Evolutionary conservation across 2,888 invertebrate genomes (phyloP).

Genomic region (Sminthurinus aureus): DNA sequence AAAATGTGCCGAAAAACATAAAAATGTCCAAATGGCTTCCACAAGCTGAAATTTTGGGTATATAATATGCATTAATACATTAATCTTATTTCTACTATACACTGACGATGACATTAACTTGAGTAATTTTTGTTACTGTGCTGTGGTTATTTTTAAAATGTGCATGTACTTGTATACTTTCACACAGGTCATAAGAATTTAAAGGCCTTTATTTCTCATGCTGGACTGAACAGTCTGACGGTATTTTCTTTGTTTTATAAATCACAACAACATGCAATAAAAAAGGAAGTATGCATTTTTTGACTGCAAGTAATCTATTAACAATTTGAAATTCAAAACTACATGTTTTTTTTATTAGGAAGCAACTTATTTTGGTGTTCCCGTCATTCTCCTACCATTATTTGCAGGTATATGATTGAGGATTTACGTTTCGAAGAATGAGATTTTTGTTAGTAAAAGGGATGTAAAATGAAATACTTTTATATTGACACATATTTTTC

Average conservation of each 20-base stretch:
- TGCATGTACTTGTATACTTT: too few relatives aligned
- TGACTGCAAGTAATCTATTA: too few relatives aligned
- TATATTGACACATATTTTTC: neutral
- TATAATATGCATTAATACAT: neutral
- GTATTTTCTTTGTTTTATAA: too few relatives aligned
- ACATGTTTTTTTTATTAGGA: constrained; percentile 2
- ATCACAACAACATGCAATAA: too few relatives aligned
- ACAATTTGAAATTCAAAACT: too few relatives aligned
- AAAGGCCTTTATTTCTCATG: constrained; percentile 26
- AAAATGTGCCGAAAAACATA: constrained; percentile 42
- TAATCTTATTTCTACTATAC: too few relatives aligned
- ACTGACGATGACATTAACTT: too few relatives aligned
- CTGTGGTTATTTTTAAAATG: too few relatives aligned
- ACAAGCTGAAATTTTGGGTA: constrained; percentile 53
- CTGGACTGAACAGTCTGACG: constrained; percentile 30
- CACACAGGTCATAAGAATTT: constrained; percentile 25
- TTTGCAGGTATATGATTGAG: constrained; percentile 15
- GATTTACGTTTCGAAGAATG: neutral
- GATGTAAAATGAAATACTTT: neutral
- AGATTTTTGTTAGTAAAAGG: neutral
- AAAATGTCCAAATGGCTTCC: constrained; percentile 53
- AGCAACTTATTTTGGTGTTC: constrained; percentile 27
- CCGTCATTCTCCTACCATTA: constrained; percentile 25
- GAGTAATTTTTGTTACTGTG: neutral
- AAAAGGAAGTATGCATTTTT: too few relatives aligned